These are phyloP conservation scores for Crypturellus tataupa DNA, from an alignment of 2,797 vertebrate species.

Conservation along the genomic window DNA sequence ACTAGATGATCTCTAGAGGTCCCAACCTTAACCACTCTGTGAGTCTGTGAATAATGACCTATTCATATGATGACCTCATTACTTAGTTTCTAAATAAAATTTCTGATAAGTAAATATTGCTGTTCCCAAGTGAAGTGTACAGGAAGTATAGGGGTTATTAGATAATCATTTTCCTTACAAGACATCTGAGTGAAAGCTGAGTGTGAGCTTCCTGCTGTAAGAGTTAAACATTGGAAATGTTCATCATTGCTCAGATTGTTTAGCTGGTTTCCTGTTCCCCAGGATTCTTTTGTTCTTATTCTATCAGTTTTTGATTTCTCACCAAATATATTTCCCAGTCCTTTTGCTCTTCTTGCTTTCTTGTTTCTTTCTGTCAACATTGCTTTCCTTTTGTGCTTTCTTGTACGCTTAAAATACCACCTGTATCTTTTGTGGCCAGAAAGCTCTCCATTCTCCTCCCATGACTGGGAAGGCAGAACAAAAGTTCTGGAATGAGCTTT, in stretches of 20 bases:
- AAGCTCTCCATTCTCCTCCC: background rate
- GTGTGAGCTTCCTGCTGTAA: background rate
- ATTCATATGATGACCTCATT: background rate
- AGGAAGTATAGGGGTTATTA: background rate
- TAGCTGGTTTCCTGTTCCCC: background rate
- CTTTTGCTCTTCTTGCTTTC: background rate
- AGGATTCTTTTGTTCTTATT: background rate
- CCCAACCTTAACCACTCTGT: no score
- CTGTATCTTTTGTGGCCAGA: no score
- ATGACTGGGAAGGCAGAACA: background rate
- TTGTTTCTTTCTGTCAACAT: background rate
- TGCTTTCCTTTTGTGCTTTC: background rate
- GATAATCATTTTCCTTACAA: background rate
- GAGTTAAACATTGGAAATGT: background rate
- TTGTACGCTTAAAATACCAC: background rate
- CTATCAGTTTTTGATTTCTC: background rate
- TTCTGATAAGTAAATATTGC: background rate
- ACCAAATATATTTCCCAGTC: background rate
- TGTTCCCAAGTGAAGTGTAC: background rate
- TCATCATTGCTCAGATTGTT: background rate
- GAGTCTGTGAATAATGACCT: background rate
- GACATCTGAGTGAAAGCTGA: slow-evolving; percentile 17
- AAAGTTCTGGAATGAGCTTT: background rate
- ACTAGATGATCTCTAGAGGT: no score
- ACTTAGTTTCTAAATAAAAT: background rate